These are phyloP conservation scores for Hassar affinis DNA, from an alignment of 2,113 vertebrate species.

Conservation along the genomic window DNA sequence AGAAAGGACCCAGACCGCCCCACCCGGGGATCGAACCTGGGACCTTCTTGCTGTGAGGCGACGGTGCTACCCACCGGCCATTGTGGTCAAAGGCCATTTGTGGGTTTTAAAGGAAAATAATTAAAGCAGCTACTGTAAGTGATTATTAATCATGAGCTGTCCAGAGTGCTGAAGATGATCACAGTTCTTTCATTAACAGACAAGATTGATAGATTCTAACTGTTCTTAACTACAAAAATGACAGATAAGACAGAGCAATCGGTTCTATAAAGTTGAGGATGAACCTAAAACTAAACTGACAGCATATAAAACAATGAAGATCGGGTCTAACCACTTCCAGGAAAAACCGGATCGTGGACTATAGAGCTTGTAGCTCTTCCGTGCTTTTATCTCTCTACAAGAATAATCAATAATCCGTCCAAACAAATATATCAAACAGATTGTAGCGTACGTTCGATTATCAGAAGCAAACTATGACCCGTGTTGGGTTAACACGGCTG, in stretches of 20 bases:
- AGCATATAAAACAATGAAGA: not conserved
- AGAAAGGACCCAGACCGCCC: too few relatives aligned
- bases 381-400: not conserved
- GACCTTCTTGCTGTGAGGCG: too few relatives aligned
- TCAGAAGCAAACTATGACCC: not conserved
- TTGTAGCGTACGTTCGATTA: not conserved
- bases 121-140: not conserved
- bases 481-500: not conserved
- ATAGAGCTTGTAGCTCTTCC: not conserved
- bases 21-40: too few relatives aligned
- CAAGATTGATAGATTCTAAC: not conserved
- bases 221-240: not conserved
- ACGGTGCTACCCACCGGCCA: too few relatives aligned
- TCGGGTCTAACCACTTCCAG: not conserved
- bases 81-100: too few relatives aligned
- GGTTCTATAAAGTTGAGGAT: not conserved
- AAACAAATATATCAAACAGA: constrained; percentile 1
- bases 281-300: not conserved
- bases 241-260: not conserved
- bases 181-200: not conserved
- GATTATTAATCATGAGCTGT: constrained; percentile 56
- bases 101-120: not conserved
- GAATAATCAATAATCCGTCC: constrained; percentile 21
- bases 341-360: not conserved
- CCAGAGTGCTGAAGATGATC: constrained; percentile 59